Base-by-base conservation (phyloP, 2,797 vertebrate genomes). In the Enteromius viviparus region DNA sequence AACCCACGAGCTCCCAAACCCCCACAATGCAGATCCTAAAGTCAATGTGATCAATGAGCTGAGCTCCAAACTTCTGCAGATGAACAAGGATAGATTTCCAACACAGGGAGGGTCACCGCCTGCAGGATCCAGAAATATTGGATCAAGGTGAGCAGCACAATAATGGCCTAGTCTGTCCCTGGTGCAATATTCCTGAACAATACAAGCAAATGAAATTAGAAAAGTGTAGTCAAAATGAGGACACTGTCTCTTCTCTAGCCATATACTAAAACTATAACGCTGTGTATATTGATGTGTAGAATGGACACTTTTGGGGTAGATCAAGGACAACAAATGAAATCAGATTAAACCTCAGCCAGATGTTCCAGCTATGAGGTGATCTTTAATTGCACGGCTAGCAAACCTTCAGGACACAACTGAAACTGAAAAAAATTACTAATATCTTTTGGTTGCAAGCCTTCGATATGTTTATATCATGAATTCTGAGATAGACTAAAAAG, bases 11-110 rank as follows among this genome's bases (percentile, higher is more conserved):
- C 92, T 96, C 84, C 96, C 95, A 88, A 97, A 96, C 91, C 96
- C 97, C 0, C 96, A 96, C 37, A 96, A 95, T 88, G 96, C 96
- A 64, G 97, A 98, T 93, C 92, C 94, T 82, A 99, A 99, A 94
- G 96, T 96, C 89, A 97, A 96, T 34, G 96, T 99, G 42, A 98
- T 99, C 92, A 98, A 95, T 72, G 98, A 99, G 92, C 93, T 99
- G 88, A 99, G 97, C 94, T 99, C 97, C 80, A 98, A 98, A 89
- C 94, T 99, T 78, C 98, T 98, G 92, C 97, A 98, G 84, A 99
- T 99, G 95, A 98, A 97, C 92, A 96, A 96, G 87, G 96, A 98
- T 87, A 94, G 96, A 89, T 93, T 95, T 1, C 89, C 95, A 87
- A 98, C 96, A 92, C 94, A 96, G 0, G 96, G 95, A 86, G 97